Conservation (phyloP, 1,140 invertebrate genomes). For the Drosophila tropicalis region DNA sequence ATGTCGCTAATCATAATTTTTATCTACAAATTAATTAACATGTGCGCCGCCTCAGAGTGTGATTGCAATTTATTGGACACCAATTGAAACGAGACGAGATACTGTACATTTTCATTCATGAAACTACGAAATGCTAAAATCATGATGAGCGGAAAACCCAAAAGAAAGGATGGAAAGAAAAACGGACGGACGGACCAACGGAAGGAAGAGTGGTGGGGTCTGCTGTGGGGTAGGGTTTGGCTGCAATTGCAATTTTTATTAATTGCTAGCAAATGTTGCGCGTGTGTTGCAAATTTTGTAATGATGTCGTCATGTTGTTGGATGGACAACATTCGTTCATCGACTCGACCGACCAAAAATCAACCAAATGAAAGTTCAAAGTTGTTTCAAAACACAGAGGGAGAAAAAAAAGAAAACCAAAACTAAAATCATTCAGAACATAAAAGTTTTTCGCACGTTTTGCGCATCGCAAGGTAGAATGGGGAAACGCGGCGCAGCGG, state of each 20-base stretch:
- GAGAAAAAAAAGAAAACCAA: slow-evolving; percentile 7
- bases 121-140: slow-evolving; percentile 50
- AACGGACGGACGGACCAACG: neutral
- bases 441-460: slow-evolving; percentile 80
- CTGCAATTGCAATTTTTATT: slow-evolving; percentile 64
- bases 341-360: slow-evolving; percentile 28
- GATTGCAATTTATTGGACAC: slow-evolving; percentile 81
- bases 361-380: slow-evolving; percentile 62
- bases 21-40: slow-evolving; percentile 78
- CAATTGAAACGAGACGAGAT: slow-evolving; percentile 64
- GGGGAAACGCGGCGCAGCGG: neutral
- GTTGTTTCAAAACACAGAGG: slow-evolving; percentile 41
- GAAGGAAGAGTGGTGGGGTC: neutral
- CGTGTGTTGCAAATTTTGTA: slow-evolving; percentile 60
- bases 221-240: neutral
- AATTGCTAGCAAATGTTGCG: slow-evolving; percentile 76
- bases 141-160: slow-evolving; percentile 12
- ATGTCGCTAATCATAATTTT: slow-evolving; percentile 73
- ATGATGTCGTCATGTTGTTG: slow-evolving; percentile 63
- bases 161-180: slow-evolving; percentile 11
- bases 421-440: slow-evolving; percentile 44
- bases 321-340: slow-evolving; percentile 15
- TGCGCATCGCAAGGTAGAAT: slow-evolving; percentile 39
- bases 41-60: slow-evolving; percentile 55
- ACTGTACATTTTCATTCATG: slow-evolving; percentile 65